Evolutionary conservation across 2,797 vertebrate species (phyloP), one percentile per base, ranked within the genome.

Genomic region (Macropodus opercularis): DNA sequence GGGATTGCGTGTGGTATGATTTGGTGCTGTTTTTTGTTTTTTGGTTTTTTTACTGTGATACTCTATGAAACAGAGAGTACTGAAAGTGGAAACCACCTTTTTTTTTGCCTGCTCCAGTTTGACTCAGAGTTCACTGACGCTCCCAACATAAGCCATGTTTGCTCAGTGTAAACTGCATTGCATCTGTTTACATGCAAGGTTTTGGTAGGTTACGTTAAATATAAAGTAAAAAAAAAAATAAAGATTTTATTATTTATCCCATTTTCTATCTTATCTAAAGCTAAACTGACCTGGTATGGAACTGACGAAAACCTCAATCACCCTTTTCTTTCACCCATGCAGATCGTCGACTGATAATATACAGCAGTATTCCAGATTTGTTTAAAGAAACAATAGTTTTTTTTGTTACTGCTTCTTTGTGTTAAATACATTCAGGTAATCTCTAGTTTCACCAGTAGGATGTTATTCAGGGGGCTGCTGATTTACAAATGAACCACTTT

Each of bases 121-220:
- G 63, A 61, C 68, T 58, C 27, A 13, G 47, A 60, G 42, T 61
- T 85, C 54, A 68, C 0, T 71, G 77, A 77, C 79, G 56, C 10
- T 13, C 50, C 54, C 5, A 13, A 55, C 39, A 12, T 11, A 41
- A 53, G 17, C 6, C 23, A 19, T 77, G 79, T 85, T 86, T 85
- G 58, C 42, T 69, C 49, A 51, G 10, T 19, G 43, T 36, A 49
- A 62, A 81, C 71, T 52, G 61, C 19, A 18, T 17, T 60, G 44
- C 17, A 32, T 49, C n/a, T n/a, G n/a, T n/a, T 46, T n/a, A 12
- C 18, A 23, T n/a, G 19, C 13, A 35, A 35, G 15, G 8, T 17
- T 35, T 36, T 36, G 6, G 12, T 29, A 36, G 7, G 35, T 8
- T 6, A n/a, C 17, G 35, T 7, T 35, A 5, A 35, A 35, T 15